Base-by-base conservation (phyloP, 2,888 invertebrate genomes). In the Augiades crinisus region DNA sequence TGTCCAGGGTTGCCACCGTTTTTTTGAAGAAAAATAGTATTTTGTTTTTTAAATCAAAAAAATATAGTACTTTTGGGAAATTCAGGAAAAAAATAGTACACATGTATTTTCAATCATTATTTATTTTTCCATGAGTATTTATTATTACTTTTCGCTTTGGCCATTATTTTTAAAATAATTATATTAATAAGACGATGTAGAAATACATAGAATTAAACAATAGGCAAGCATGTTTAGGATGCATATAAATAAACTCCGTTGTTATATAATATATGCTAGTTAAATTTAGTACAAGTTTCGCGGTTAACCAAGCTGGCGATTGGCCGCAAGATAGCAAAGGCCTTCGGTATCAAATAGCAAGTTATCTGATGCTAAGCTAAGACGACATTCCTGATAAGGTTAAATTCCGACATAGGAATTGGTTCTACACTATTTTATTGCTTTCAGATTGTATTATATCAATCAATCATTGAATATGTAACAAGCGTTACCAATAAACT, bases 231-330 rank as follows among this genome's bases (percentile, higher is more conserved):
- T 10, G 27, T 27, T 27, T 27, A 4, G 10, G 10, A 27, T 5
- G 27, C 10, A 10, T 27, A 10, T 27, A 27, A 10, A 27, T 27
- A 10, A 27, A 2, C 10, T 27, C n/a, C 10, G 10, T 10, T 10
- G 24, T 2, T 5, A n/a, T 24, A 24, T 4, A 27, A 24, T 8
- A 7, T 3, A 5, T 13, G n/a, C n/a, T 6, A 31, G 19, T 31
- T 43, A 44, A 33, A 44, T 14, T 33, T 33, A 44, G 44, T 14
- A 14, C 44, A 22, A 5, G 22, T 12, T 33, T 21, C 22, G 44
- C 14, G 44, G 44, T 44, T 44, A 34, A 44, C 44, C 44, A 30
- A 14, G 16, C 41, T 30, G 1, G 12, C 17, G 30, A 43, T 43
- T 43, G 14, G 34, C 44, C 44, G 33, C 44, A 33, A 19, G 19